A percentile compares a stretch with the other conserved stretches of the same genome.
Evolutionary conservation across 2,797 vertebrate species (phyloP).

Genomic region (Pangasius krempfi): DNA sequence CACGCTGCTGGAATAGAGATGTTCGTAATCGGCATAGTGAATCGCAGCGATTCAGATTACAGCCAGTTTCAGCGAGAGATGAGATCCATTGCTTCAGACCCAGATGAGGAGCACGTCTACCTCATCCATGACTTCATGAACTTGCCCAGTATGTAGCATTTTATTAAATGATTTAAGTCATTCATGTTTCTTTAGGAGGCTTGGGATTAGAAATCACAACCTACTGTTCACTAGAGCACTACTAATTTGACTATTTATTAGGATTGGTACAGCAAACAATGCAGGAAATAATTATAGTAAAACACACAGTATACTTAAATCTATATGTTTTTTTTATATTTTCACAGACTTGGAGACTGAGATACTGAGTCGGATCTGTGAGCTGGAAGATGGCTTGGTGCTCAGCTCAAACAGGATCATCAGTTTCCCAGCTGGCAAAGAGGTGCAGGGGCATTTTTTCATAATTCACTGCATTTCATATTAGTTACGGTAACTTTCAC

Average conservation of each 20-base stretch:
- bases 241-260: neutral
- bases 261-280: neutral
- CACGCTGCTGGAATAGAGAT: constrained; percentile 72
- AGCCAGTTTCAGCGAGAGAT: constrained; percentile 77
- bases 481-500: neutral
- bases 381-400: constrained; percentile 59
- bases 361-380: constrained; percentile 81
- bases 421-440: neutral
- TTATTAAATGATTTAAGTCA: neutral
- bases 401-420: neutral
- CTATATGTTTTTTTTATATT: neutral
- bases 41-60: constrained; percentile 72
- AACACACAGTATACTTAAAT: neutral
- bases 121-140: constrained; percentile 79
- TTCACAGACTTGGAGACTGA: constrained; percentile 76
- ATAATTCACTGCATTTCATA: neutral
- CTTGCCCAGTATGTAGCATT: constrained; percentile 65
- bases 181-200: neutral
- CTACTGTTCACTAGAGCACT: neutral
- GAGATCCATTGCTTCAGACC: constrained; percentile 81
- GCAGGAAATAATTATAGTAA: neutral
- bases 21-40: constrained; percentile 81
- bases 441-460: neutral
- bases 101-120: constrained; percentile 78
- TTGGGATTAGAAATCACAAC: neutral